These are phyloP conservation scores for Ophion ventricosus DNA, from an alignment of 2,888 invertebrate species.

Conservation along the genomic window DNA sequence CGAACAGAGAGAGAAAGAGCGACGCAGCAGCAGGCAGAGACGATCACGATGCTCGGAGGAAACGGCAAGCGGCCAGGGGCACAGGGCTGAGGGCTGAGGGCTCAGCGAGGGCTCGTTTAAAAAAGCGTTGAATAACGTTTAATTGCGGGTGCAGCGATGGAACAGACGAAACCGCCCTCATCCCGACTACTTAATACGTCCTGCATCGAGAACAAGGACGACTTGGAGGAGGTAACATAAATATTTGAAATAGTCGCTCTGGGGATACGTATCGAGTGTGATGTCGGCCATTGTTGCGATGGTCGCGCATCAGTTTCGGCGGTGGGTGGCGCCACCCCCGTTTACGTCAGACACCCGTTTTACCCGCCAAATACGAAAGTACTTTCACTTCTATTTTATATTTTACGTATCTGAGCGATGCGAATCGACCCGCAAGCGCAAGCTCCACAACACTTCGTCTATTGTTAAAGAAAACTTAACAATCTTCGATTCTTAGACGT, in stretches of 20 bases:
- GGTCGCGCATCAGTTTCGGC: conserved; percentile 84
- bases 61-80: conserved; percentile 80
- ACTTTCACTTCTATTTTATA: conserved; percentile 42
- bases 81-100: conserved; percentile 81
- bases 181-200: conserved; percentile 93
- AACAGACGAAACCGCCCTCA: conserved; percentile 82
- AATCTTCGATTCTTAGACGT: background rate
- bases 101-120: conserved; percentile 77
- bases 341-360: conserved; percentile 47
- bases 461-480: background rate
- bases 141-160: conserved; percentile 78
- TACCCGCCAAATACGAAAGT: conserved; percentile 75
- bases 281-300: conserved; percentile 84
- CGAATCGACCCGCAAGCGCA: background rate
- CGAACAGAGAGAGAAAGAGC: conserved; percentile 69
- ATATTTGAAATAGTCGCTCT: conserved; percentile 79
- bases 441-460: background rate
- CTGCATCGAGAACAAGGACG: conserved; percentile 94
- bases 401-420: background rate
- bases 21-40: conserved; percentile 71
- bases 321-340: conserved; percentile 82
- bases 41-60: conserved; percentile 72
- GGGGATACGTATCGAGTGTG: conserved; percentile 79
- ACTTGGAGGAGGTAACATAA: conserved; percentile 93
- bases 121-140: conserved; percentile 70